phyloP scores from a whole-genome alignment of 1,140 invertebrate species.

The Hesperophylax magnus region DNA sequence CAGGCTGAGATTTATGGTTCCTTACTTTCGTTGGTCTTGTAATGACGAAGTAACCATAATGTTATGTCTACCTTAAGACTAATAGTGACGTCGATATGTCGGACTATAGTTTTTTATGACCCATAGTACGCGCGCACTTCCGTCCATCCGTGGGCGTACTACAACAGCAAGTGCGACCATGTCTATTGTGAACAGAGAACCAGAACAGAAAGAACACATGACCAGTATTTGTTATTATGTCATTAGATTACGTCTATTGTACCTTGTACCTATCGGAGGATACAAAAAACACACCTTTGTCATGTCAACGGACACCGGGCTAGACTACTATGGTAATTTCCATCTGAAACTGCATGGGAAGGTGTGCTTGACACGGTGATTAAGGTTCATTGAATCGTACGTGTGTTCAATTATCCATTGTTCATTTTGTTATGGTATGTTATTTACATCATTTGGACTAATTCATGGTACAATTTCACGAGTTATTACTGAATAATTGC shows the following conservation, averaged over 20 bases:
- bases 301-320: conserved; percentile 3
- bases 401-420: neutral
- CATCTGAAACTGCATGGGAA: neutral
- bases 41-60: too few relatives aligned
- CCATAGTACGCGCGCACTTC: neutral
- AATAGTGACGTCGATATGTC: too few relatives aligned
- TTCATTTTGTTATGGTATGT: too few relatives aligned
- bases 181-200: neutral
- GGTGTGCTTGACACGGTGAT: conserved; percentile 7
- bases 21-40: too few relatives aligned
- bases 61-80: too few relatives aligned
- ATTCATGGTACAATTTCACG: too few relatives aligned
- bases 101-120: neutral
- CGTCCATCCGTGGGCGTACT: neutral
- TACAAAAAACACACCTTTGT: conserved; percentile 21
- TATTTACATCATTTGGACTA: too few relatives aligned
- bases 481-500: too few relatives aligned
- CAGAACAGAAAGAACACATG: neutral
- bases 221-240: neutral
- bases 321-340: neutral
- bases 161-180: neutral
- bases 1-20: too few relatives aligned
- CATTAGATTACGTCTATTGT: neutral
- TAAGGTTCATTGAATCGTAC: neutral
- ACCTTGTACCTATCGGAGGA: neutral